phyloP scores from a whole-genome alignment of 2,888 invertebrate species.

The Gymnocheta viridis region DNA sequence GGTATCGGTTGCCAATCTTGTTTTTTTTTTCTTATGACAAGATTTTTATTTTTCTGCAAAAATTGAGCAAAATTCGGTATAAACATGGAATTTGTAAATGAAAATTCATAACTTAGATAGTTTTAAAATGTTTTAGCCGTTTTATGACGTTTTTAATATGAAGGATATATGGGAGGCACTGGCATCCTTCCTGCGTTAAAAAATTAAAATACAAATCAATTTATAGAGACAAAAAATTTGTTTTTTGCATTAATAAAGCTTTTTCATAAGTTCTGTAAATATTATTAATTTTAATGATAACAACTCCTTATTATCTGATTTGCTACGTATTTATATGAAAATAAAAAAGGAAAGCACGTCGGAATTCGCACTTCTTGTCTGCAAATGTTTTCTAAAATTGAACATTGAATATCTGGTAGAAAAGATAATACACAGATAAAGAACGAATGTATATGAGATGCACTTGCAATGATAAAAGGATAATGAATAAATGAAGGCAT shows the following conservation, averaged over 20 bases:
- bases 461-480: conserved; percentile 40
- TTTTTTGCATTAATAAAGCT: background rate
- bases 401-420: conserved; percentile 20
- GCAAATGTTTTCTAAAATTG: conserved; percentile 11
- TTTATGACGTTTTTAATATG: too few relatives aligned
- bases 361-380: conserved; percentile 13
- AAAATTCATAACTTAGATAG: too few relatives aligned
- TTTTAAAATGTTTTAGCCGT: too few relatives aligned
- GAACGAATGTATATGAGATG: background rate
- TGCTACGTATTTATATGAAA: background rate
- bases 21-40: too few relatives aligned
- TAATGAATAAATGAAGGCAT: conserved; percentile 12
- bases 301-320: background rate
- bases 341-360: background rate
- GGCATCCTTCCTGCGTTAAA: too few relatives aligned
- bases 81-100: too few relatives aligned
- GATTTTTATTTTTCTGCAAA: too few relatives aligned
- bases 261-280: background rate
- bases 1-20: too few relatives aligned
- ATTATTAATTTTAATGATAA: background rate
- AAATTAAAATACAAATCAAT: too few relatives aligned
- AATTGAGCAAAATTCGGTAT: too few relatives aligned
- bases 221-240: background rate
- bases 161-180: too few relatives aligned
- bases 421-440: background rate